A percentile compares a stretch with the other conserved stretches of the same genome.
These are phyloP conservation scores for Poeciliopsis gracilis DNA, from an alignment of 2,797 vertebrate species.

Conservation along the genomic window DNA sequence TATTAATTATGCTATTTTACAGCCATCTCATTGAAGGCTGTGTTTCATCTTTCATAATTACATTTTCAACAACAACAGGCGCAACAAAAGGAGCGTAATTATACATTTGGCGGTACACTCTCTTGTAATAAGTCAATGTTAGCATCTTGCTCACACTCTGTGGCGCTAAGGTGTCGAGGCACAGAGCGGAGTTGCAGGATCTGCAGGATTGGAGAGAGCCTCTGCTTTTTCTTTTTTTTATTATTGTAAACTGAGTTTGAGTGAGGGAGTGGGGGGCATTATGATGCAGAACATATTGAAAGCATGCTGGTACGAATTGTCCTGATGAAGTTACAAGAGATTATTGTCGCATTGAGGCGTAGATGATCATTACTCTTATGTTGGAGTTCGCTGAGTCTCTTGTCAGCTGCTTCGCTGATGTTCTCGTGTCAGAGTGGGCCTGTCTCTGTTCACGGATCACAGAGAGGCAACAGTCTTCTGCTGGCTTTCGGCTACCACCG, in stretches of 20 bases:
- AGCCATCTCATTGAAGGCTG: constrained; percentile 98
- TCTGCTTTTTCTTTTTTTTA: constrained; percentile 53
- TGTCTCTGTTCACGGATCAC: constrained; percentile 24
- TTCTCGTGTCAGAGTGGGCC: constrained; percentile 32
- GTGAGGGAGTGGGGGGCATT: constrained; percentile 47
- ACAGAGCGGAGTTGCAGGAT: constrained; percentile 46
- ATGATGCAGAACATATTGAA: constrained; percentile 67
- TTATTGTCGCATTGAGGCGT: constrained; percentile 73
- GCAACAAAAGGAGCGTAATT: constrained; percentile 94
- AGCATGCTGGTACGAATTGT: constrained; percentile 69
- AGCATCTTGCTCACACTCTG: constrained; percentile 44
- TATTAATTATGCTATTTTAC: constrained; percentile 99
- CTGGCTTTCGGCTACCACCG: constrained; percentile 11
- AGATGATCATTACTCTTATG: constrained; percentile 73
- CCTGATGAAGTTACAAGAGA: constrained; percentile 78
- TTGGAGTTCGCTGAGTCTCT: constrained; percentile 55
- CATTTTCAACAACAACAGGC: constrained; percentile 91
- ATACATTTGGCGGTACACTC: constrained; percentile 84
- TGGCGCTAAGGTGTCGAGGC: constrained; percentile 42
- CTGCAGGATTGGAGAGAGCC: constrained; percentile 64
- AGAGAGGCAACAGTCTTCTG: constrained; percentile 14
- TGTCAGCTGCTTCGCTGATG: constrained; percentile 63
- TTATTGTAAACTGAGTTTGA: constrained; percentile 76
- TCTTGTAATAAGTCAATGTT: constrained; percentile 80
- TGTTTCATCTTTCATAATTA: constrained; percentile 99